A percentile compares a stretch with the other conserved stretches of the same genome.
Evolutionary conservation across 2,113 vertebrate genomes (phyloP).

Genomic region (Strigops habroptila): DNA sequence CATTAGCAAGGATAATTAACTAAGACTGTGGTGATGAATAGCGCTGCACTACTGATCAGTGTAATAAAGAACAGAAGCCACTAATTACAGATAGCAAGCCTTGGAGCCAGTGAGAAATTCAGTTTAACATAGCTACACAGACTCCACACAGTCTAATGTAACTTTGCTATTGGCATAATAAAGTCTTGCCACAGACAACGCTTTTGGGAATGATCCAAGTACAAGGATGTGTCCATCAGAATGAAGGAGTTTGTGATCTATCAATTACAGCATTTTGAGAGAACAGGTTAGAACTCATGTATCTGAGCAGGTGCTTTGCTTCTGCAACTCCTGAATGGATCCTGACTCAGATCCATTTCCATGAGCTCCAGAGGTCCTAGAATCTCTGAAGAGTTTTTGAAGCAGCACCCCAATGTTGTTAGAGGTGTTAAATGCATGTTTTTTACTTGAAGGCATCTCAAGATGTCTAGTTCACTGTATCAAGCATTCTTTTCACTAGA

Average conservation of each 20-base stretch:
- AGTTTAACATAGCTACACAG: slow-evolving; percentile 45
- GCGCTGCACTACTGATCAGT: slow-evolving; percentile 61
- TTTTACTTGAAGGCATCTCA: neutral
- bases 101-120: slow-evolving; percentile 62
- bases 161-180: slow-evolving; percentile 56
- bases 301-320: neutral
- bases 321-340: neutral
- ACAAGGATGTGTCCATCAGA: neutral
- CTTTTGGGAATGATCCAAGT: slow-evolving; percentile 36
- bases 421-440: neutral
- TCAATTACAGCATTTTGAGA: neutral
- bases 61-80: slow-evolving; percentile 72
- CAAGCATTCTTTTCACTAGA: neutral
- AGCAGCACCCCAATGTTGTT: neutral
- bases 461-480: neutral
- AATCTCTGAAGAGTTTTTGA: neutral
- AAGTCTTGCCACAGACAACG: slow-evolving; percentile 14
- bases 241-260: neutral
- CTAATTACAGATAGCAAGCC: slow-evolving; percentile 69
- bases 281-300: neutral
- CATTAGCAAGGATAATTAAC: slow-evolving; percentile 73
- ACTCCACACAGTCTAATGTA: slow-evolving; percentile 47
- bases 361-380: neutral
- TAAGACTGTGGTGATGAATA: slow-evolving; percentile 69
- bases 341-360: neutral